Evolutionary conservation across 2,888 invertebrate species (phyloP).

Genomic region (Smittia aterrima): DNA sequence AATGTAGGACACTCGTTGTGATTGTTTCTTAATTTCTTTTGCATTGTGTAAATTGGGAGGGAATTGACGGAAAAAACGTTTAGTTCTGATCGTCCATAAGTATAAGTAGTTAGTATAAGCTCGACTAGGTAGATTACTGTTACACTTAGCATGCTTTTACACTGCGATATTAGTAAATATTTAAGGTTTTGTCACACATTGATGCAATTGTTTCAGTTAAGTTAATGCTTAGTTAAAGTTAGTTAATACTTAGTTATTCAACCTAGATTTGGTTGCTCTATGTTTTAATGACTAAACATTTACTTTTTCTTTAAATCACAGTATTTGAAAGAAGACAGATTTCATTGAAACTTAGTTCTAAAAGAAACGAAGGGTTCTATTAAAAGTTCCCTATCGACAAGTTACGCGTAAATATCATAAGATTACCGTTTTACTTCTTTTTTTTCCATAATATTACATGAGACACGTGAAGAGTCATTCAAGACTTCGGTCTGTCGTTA

Average conservation of each 20-base stretch:
- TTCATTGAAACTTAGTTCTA: background rate
- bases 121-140: conserved; percentile 13
- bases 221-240: background rate
- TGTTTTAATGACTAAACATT: conserved; percentile 4
- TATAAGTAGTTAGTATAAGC: conserved; percentile 5
- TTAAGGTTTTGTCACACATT: background rate
- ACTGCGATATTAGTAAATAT: background rate
- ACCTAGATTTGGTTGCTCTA: background rate
- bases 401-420: conserved; percentile 1
- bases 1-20: too few relatives aligned
- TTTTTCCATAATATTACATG: background rate
- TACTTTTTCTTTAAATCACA: conserved; percentile 33
- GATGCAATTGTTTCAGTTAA: background rate
- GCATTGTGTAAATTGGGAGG: too few relatives aligned
- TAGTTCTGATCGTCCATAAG: background rate
- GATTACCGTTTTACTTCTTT: background rate
- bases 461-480: background rate
- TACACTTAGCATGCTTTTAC: background rate
- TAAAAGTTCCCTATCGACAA: background rate
- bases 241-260: background rate
- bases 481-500: background rate
- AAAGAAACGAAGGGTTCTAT: background rate
- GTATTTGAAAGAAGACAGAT: conserved; percentile 42
- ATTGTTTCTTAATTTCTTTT: too few relatives aligned
- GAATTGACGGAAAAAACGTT: too few relatives aligned